A percentile compares a stretch with the other conserved stretches of the same genome.
Conservation (phyloP, 2,888 invertebrate species). For the Orthosia gracilis region DNA sequence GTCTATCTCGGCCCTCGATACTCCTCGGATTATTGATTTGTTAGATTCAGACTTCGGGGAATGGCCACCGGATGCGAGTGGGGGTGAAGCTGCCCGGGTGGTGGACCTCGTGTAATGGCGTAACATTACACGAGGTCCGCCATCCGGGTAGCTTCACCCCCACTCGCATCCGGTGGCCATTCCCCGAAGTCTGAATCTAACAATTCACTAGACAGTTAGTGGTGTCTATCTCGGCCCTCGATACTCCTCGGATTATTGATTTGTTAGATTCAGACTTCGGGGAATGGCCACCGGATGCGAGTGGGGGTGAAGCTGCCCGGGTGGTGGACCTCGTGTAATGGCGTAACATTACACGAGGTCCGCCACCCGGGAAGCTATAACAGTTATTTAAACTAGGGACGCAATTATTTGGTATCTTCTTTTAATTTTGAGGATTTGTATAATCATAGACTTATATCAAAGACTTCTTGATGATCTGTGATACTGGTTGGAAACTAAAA, state of each 20-base stretch:
- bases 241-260: constrained; percentile 27
- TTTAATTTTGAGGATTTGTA: background rate
- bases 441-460: background rate
- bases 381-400: background rate
- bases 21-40: constrained; percentile 27
- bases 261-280: background rate
- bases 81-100: background rate
- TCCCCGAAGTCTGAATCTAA: constrained; percentile 2
- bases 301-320: background rate
- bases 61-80: background rate
- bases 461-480: background rate
- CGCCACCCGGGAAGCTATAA: too few relatives aligned
- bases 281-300: background rate
- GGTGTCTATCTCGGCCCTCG: background rate
- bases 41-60: constrained; percentile 2
- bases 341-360: too few relatives aligned
- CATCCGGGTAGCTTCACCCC: too few relatives aligned
- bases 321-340: background rate
- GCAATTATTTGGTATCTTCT: background rate
- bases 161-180: background rate
- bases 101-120: background rate
- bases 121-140: too few relatives aligned
- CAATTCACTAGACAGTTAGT: constrained; percentile 28
- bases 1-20: background rate
- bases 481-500: background rate